These are phyloP conservation scores for Malacosoma neustria DNA, from an alignment of 2,888 invertebrate genomes.

Conservation along the genomic window DNA sequence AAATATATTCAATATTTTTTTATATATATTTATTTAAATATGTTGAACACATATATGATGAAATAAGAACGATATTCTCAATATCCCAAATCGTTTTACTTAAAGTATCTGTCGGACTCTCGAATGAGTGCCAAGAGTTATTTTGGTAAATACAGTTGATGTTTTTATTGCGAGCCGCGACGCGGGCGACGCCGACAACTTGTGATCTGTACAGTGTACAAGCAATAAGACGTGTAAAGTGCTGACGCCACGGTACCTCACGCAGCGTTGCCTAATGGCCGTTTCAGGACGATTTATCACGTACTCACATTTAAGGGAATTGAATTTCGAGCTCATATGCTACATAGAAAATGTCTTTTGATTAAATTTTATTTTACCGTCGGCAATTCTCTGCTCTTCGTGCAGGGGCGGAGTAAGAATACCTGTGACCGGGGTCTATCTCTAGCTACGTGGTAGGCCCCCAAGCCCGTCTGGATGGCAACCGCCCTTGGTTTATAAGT, in stretches of 20 bases:
- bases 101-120: conserved; percentile 53
- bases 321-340: conserved; percentile 52
- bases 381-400: neutral
- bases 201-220: conserved; percentile 35
- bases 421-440: too few species aligned
- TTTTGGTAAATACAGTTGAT: conserved; percentile 71
- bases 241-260: conserved; percentile 54
- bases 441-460: too few species aligned
- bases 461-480: too few species aligned
- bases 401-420: too few species aligned
- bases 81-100: conserved; percentile 43
- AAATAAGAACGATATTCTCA: conserved; percentile 22
- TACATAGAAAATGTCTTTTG: conserved; percentile 39
- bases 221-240: conserved; percentile 50
- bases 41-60: conserved; percentile 7
- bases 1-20: too few species aligned
- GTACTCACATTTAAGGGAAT: conserved; percentile 58
- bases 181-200: conserved; percentile 41
- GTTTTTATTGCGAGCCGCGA: conserved; percentile 71
- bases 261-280: conserved; percentile 60
- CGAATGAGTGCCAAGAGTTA: conserved; percentile 70
- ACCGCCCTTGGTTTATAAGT: too few species aligned
- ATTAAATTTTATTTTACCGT: conserved; percentile 43
- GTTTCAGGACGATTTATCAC: conserved; percentile 66
- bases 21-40: too few species aligned